Percentiles rank a stretch among this genome's conserved stretches.
Evolutionary conservation across 2,797 vertebrate species (phyloP).

Genomic region (Synanceia verrucosa): DNA sequence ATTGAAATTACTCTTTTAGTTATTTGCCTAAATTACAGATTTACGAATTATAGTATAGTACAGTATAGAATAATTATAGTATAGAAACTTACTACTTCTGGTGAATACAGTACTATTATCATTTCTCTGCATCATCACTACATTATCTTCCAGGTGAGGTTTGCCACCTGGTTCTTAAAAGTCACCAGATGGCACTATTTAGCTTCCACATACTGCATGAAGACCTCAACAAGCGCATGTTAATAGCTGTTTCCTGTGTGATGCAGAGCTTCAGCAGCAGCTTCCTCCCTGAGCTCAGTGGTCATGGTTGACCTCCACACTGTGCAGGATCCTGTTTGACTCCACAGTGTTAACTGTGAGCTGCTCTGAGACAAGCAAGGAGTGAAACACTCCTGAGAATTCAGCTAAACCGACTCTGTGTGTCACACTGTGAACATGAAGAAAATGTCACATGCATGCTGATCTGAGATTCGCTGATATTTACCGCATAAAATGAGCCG

Average conservation of each 20-base stretch:
- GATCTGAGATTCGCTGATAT: constrained; percentile 71
- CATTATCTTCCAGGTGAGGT: constrained; percentile 35
- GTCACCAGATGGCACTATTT: constrained; percentile 84
- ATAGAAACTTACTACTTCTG: too few relatives aligned
- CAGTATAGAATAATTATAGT: too few relatives aligned
- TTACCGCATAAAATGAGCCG: constrained; percentile 71
- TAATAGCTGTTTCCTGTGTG: constrained; percentile 35
- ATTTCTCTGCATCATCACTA: constrained; percentile 46
- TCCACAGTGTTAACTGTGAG: constrained; percentile 12
- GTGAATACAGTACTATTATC: constrained; percentile 25
- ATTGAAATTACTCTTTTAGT: constrained; percentile 13
- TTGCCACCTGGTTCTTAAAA: constrained; percentile 53
- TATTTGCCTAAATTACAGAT: constrained; percentile 23
- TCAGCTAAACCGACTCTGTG: constrained; percentile 43
- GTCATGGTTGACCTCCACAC: constrained; percentile 66
- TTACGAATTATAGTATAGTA: too few relatives aligned
- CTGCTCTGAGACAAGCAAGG: constrained; percentile 14
- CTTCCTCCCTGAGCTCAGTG: constrained; percentile 37
- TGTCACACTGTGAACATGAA: constrained; percentile 52
- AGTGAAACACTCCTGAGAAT: constrained; percentile 40
- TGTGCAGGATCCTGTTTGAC: constrained; percentile 11
- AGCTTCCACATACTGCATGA: constrained; percentile 68
- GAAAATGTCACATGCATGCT: constrained; percentile 58
- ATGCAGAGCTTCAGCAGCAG: constrained; percentile 46
- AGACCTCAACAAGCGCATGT: constrained; percentile 44